Conservation (phyloP, 2,113 vertebrate species). For the Myocastor coypus region DNA sequence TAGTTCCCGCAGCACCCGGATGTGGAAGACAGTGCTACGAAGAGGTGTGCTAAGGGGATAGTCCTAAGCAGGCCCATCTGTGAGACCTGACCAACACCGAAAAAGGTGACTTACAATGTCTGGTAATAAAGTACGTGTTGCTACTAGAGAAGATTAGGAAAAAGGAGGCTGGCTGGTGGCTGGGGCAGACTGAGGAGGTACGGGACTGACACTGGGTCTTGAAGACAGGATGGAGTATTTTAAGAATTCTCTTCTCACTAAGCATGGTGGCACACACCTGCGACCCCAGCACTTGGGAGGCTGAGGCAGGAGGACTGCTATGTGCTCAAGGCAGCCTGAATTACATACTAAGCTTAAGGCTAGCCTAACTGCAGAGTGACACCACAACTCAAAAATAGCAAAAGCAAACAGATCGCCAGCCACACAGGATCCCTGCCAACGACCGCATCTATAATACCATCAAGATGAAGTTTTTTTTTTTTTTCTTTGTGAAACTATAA, state of each 20-base stretch:
- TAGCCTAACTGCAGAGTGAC: background rate
- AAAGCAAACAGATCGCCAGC: background rate
- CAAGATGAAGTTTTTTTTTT: background rate
- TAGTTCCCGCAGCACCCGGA: background rate
- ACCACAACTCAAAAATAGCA: background rate
- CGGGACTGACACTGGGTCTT: background rate
- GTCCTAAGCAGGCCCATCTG: background rate
- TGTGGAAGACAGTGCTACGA: background rate
- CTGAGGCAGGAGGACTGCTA: background rate
- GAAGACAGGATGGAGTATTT: background rate
- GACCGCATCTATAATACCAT: background rate
- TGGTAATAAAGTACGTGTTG: background rate
- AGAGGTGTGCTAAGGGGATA: background rate
- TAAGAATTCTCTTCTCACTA: background rate
- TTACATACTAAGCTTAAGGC: background rate
- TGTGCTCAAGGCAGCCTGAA: background rate
- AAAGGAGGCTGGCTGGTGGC: background rate
- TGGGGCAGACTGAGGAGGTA: background rate
- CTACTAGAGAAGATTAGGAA: background rate
- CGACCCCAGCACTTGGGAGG: background rate
- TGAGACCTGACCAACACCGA: background rate
- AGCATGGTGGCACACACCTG: background rate
- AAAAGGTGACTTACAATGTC: background rate
- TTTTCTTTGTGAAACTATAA: constrained; percentile 32
- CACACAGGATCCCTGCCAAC: background rate